These are phyloP conservation scores for Eurytoma californica DNA, from an alignment of 2,888 invertebrate species.

Conservation along the genomic window DNA sequence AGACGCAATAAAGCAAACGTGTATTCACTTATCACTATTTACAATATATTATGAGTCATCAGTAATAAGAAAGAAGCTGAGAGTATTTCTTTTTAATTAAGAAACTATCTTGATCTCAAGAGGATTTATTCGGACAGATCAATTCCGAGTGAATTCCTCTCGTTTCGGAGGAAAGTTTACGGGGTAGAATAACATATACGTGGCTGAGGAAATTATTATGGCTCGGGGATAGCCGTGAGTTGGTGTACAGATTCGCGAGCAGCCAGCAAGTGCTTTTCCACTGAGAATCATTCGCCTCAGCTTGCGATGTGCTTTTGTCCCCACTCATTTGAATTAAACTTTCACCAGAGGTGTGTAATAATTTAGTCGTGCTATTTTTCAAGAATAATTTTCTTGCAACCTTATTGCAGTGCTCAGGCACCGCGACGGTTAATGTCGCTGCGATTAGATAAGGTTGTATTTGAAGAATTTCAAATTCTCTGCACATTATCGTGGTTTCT, in stretches of 20 bases:
- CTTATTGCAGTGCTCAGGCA: too few species aligned
- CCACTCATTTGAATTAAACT: slow-evolving; percentile 48
- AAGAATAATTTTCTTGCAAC: too few species aligned
- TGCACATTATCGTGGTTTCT: too few species aligned
- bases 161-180: background rate
- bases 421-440: too few species aligned
- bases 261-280: slow-evolving; percentile 15
- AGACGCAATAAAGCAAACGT: too few species aligned
- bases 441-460: too few species aligned
- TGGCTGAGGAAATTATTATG: background rate
- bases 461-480: too few species aligned
- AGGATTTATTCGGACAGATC: background rate
- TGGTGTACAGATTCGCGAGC: background rate
- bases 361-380: too few species aligned
- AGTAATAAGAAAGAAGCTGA: too few species aligned
- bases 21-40: too few species aligned
- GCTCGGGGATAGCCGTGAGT: background rate
- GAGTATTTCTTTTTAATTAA: slow-evolving; percentile 12
- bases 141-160: slow-evolving; percentile 9
- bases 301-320: slow-evolving; percentile 6
- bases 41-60: too few species aligned
- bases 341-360: background rate
- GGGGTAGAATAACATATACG: too few species aligned
- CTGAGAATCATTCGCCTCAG: slow-evolving; percentile 7
- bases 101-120: background rate